Evolutionary conservation across 2,888 invertebrate species (phyloP).

Genomic region (Smittia aterrima): DNA sequence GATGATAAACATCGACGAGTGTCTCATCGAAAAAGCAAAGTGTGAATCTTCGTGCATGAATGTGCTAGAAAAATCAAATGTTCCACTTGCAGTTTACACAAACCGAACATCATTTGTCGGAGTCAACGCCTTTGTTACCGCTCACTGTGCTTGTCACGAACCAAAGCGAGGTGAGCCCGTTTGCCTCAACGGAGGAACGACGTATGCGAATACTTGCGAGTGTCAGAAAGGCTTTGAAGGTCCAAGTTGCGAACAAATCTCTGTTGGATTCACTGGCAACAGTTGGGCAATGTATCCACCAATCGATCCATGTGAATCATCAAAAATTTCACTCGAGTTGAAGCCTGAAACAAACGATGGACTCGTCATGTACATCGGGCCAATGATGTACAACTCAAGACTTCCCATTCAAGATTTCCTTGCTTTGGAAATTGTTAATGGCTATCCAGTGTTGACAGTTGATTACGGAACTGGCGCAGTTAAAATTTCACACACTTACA

Average conservation of each 20-base stretch:
- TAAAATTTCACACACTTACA: conserved; percentile 65
- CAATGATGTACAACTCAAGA: conserved; percentile 64
- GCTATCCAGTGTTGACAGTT: conserved; percentile 77
- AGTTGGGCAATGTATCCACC: conserved; percentile 93
- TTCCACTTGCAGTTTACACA: conserved; percentile 82
- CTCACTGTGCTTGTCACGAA: conserved; percentile 68
- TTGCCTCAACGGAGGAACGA: conserved; percentile 76
- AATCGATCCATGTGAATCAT: conserved; percentile 80
- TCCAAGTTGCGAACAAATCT: conserved; percentile 85
- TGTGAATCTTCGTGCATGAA: conserved; percentile 79
- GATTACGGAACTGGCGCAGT: conserved; percentile 85
- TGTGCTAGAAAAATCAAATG: conserved; percentile 67
- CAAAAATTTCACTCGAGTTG: conserved; percentile 77
- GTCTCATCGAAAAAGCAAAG: conserved; percentile 71
- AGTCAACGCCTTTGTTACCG: conserved; percentile 78
- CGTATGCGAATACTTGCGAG: conserved; percentile 68
- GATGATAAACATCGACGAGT: conserved; percentile 91
- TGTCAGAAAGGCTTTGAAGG: conserved; percentile 79
- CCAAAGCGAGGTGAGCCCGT: conserved; percentile 52
- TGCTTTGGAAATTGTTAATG: conserved; percentile 79
- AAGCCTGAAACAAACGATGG: conserved; percentile 74
- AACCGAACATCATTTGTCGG: conserved; percentile 94
- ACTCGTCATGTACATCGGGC: conserved; percentile 88
- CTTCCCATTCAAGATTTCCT: conserved; percentile 80
- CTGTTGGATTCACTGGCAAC: conserved; percentile 83